Conservation (phyloP, 2,888 invertebrate genomes). For the Drosophila emarginata region DNA sequence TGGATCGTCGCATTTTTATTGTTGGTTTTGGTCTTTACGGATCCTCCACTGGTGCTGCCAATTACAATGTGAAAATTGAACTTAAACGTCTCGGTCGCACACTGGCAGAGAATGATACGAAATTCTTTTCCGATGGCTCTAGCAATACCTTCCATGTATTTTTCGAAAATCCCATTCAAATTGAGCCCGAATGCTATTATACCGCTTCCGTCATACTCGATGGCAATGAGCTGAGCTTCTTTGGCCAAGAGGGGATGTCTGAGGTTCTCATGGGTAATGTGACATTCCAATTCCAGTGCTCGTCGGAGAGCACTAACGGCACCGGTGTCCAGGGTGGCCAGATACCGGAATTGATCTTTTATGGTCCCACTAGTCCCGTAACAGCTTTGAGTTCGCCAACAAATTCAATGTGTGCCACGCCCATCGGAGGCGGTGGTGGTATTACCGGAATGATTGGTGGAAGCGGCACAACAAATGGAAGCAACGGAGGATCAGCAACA, state of each 20-base stretch:
- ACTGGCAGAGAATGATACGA: conserved; percentile 94
- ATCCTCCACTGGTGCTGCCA: conserved; percentile 97
- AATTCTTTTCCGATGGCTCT: conserved; percentile 98
- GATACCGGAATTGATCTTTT: conserved; percentile 98
- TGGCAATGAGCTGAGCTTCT: conserved; percentile 96
- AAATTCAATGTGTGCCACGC: conserved; percentile 80
- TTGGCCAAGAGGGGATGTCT: conserved; percentile 98
- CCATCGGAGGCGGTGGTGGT: conserved; percentile 60
- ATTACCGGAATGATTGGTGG: not conserved
- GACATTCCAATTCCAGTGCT: conserved; percentile 98
- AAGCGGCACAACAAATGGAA: conserved; percentile 3
- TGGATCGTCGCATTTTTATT: conserved; percentile 96
- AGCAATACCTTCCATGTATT: conserved; percentile 97
- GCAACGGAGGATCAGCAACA: not conserved
- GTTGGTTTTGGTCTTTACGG: conserved; percentile 98
- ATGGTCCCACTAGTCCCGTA: conserved; percentile 88
- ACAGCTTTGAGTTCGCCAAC: conserved; percentile 81
- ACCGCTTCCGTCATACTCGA: conserved; percentile 97
- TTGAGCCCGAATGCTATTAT: conserved; percentile 96
- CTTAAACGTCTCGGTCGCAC: conserved; percentile 94
- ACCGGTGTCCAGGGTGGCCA: conserved; percentile 99
- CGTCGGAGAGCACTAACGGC: conserved; percentile 98
- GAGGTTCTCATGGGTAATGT: conserved; percentile 96
- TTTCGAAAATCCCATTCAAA: conserved; percentile 90
- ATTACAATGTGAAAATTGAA: conserved; percentile 97